phyloP scores from a whole-genome alignment of 2,888 invertebrate species.

The Cyaniris semiargus region DNA sequence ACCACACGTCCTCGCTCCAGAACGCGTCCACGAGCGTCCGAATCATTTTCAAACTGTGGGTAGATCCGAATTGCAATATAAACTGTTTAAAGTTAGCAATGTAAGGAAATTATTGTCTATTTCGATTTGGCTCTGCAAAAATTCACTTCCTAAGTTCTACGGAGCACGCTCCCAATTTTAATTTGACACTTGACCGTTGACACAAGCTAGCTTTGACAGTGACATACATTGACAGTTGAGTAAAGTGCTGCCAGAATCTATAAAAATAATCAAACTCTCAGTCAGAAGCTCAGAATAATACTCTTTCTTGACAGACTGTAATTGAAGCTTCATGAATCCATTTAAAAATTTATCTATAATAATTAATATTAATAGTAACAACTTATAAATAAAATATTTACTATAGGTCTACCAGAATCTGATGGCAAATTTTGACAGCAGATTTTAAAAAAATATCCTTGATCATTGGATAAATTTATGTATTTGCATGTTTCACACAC shows the following conservation, averaged over 20 bases:
- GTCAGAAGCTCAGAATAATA: too few species aligned
- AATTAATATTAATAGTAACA: too few species aligned
- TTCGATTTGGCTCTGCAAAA: background rate
- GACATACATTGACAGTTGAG: background rate
- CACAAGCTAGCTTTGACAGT: background rate
- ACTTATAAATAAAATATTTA: too few species aligned
- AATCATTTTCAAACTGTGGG: conserved; percentile 54
- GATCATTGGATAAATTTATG: too few species aligned
- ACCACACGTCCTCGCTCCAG: conserved; percentile 94
- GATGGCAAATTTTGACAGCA: too few species aligned
- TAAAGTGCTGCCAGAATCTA: background rate
- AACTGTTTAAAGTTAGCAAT: conserved; percentile 26
- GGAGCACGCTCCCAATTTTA: conserved; percentile 17
- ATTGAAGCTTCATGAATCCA: too few species aligned
- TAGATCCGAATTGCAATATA: conserved; percentile 12
- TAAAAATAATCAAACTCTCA: background rate
- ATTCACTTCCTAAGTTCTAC: background rate
- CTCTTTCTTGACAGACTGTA: too few species aligned
- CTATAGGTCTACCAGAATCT: too few species aligned
- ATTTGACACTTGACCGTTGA: background rate
- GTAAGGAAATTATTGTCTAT: conserved; percentile 18
- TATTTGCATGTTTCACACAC: too few species aligned
- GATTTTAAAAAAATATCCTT: too few species aligned
- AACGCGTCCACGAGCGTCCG: conserved; percentile 77
- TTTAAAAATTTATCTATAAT: too few species aligned